These are phyloP conservation scores for Gasterosteus nipponicus DNA, from an alignment of 2,113 vertebrate species.

Conservation along the genomic window DNA sequence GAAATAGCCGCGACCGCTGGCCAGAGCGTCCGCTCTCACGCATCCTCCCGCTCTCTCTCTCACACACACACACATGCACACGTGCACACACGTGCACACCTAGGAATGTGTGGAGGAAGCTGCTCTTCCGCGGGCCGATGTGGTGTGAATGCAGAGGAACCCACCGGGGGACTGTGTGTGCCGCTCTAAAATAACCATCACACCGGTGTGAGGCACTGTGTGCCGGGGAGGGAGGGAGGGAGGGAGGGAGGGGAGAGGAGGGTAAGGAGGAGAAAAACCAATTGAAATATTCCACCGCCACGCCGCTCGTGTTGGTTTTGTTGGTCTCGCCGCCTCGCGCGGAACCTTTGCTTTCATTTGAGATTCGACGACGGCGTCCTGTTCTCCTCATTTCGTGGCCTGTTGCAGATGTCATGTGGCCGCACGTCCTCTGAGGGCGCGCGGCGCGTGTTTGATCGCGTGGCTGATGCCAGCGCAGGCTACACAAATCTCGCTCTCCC, in stretches of 20 bases:
- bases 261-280: too few species aligned
- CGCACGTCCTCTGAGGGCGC: not conserved
- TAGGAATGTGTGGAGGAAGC: constrained; percentile 70
- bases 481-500: constrained; percentile 19
- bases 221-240: not conserved
- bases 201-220: not conserved
- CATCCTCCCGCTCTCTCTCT: constrained; percentile 19
- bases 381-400: not conserved
- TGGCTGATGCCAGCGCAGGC: constrained; percentile 36
- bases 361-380: not conserved
- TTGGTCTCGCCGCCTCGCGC: too few species aligned
- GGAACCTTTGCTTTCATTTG: not conserved
- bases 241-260: not conserved
- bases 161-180: constrained; percentile 10
- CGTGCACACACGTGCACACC: constrained; percentile 17
- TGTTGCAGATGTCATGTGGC: not conserved
- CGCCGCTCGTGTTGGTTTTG: too few species aligned
- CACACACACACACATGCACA: constrained; percentile 16
- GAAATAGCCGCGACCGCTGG: constrained; percentile 64
- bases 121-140: constrained; percentile 2
- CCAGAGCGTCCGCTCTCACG: constrained; percentile 46
- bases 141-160: constrained; percentile 24
- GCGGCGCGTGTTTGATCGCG: constrained; percentile 20
- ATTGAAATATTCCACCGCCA: too few species aligned
- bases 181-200: not conserved